These are phyloP conservation scores for Himalopsyche anomala DNA, from an alignment of 2,888 invertebrate genomes.

Conservation along the genomic window DNA sequence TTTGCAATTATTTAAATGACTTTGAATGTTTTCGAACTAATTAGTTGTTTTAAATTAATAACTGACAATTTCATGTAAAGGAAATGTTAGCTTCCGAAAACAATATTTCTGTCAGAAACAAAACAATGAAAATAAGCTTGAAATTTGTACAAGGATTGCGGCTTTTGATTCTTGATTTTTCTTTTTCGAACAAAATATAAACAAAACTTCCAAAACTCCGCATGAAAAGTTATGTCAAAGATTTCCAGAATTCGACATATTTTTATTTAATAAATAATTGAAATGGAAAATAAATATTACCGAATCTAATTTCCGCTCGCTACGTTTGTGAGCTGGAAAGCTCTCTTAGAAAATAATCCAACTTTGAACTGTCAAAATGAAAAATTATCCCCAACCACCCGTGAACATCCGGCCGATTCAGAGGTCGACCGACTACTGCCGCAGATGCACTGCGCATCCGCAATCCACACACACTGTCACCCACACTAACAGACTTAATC, in stretches of 20 bases:
- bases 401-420: constrained; percentile 34
- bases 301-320: constrained; percentile 9
- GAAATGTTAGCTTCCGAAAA: background rate
- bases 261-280: constrained; percentile 5
- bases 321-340: background rate
- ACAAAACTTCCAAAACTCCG: constrained; percentile 10
- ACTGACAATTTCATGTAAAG: background rate
- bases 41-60: constrained; percentile 13
- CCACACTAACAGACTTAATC: background rate
- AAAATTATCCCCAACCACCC: constrained; percentile 24
- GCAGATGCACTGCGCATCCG: constrained; percentile 34
- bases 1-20: background rate
- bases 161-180: background rate
- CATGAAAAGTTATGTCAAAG: background rate
- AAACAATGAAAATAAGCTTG: background rate
- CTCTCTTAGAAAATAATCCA: constrained; percentile 1
- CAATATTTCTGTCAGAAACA: background rate
- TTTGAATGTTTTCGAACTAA: background rate
- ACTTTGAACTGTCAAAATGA: constrained; percentile 30
- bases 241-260: background rate
- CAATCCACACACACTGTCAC: constrained; percentile 34
- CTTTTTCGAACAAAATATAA: background rate
- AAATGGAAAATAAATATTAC: constrained; percentile 4
- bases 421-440: constrained; percentile 34
- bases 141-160: background rate